phyloP scores from a whole-genome alignment of 2,113 vertebrate species.

The Pseudopipra pipra region DNA sequence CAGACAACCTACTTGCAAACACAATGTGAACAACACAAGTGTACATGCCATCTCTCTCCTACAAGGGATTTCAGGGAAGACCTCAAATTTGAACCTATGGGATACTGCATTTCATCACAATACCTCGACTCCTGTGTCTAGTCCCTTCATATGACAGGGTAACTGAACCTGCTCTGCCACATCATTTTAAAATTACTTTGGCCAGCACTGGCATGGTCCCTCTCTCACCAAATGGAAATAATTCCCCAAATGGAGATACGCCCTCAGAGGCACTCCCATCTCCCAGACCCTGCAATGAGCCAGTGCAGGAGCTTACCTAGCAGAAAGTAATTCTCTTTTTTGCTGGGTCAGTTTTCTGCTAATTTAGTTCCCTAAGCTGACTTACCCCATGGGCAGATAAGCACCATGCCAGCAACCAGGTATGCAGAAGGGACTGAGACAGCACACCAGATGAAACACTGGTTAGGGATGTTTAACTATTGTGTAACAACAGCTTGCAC shows the following conservation, averaged over 20 bases:
- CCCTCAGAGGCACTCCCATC: background rate
- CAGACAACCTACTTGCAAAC: background rate
- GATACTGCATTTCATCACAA: background rate
- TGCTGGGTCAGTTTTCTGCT: background rate
- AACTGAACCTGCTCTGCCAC: background rate
- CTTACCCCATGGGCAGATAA: background rate
- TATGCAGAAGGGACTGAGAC: background rate
- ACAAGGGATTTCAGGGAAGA: background rate
- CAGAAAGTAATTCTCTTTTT: background rate
- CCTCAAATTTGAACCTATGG: background rate
- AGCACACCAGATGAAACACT: background rate
- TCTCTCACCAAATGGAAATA: background rate
- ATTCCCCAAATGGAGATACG: background rate
- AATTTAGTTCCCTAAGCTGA: background rate
- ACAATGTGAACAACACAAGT: background rate
- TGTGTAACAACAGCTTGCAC: background rate
- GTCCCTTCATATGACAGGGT: background rate
- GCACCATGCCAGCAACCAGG: background rate
- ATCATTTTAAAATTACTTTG: background rate
- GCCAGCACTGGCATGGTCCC: background rate
- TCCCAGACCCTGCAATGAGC: background rate
- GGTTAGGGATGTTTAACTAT: background rate
- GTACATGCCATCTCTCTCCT: background rate
- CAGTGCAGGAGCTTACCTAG: background rate
- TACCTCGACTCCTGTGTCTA: background rate